A percentile compares a stretch with the other conserved stretches of the same genome.
phyloP scores from a whole-genome alignment of 1,140 invertebrate genomes.

The Scaptodrosophila lebanonensis region DNA sequence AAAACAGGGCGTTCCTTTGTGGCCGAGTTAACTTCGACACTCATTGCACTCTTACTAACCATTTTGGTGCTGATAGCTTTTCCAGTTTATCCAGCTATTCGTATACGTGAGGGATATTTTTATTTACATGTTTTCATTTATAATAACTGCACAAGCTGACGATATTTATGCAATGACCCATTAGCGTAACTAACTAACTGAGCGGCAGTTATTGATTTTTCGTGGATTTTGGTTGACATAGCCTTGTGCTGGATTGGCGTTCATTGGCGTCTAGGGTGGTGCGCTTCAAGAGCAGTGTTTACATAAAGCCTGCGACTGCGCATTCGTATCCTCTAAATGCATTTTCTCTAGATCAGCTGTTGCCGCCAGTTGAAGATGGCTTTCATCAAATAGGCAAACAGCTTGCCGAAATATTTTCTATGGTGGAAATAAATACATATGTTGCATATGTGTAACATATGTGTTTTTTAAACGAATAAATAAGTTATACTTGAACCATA shows the following conservation, averaged over 20 bases:
- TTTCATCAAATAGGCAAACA: too few relatives aligned
- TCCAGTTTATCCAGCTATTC: too few relatives aligned
- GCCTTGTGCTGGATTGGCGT: conserved; percentile 65
- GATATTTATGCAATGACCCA: conserved; percentile 41
- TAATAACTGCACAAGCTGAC: conserved; percentile 7
- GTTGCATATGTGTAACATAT: too few relatives aligned
- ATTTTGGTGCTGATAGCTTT: conserved; percentile 32
- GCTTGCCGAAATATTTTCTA: too few relatives aligned
- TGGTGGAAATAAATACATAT: too few relatives aligned
- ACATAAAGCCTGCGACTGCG: conserved; percentile 51
- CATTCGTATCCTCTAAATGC: too few relatives aligned
- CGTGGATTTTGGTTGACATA: conserved; percentile 27
- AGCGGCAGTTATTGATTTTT: conserved; percentile 75
- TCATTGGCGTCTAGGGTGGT: conserved; percentile 41
- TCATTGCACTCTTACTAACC: conserved; percentile 58
- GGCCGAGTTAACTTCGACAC: conserved; percentile 28
- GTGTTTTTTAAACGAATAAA: too few relatives aligned
- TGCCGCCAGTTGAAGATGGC: too few relatives aligned
- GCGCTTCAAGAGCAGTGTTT: conserved; percentile 53
- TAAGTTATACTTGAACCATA: too few relatives aligned
- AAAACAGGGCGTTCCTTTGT: conserved; percentile 80
- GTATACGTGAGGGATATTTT: too few relatives aligned
- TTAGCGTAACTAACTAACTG: too few relatives aligned
- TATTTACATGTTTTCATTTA: not conserved
- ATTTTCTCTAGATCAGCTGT: too few relatives aligned